Conservation (phyloP, 2,797 vertebrate species). For the Melanotaenia nigrans region DNA sequence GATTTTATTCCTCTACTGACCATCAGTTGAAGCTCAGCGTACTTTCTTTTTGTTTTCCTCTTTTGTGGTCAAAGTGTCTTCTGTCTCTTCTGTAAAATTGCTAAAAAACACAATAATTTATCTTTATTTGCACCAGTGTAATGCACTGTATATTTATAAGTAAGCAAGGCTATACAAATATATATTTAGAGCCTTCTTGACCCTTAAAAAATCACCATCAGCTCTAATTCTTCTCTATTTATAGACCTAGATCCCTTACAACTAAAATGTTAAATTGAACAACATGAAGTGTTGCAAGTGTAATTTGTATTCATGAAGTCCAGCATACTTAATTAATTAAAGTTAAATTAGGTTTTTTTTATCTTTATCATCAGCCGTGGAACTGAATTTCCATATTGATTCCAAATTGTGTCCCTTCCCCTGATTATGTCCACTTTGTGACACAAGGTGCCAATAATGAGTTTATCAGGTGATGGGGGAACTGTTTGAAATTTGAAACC, state of each 20-base stretch:
- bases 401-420: constrained; percentile 61
- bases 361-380: constrained; percentile 57
- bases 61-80: background rate
- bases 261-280: constrained; percentile 39
- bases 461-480: constrained; percentile 62
- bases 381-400: constrained; percentile 60
- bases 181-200: background rate
- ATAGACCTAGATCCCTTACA: background rate
- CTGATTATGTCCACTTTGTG: constrained; percentile 66
- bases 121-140: background rate
- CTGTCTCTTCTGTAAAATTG: background rate
- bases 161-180: background rate
- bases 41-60: background rate
- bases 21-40: constrained; percentile 9
- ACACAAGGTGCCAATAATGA: constrained; percentile 66
- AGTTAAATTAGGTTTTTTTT: constrained; percentile 19
- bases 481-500: constrained; percentile 59
- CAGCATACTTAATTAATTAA: constrained; percentile 10
- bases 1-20: constrained; percentile 10
- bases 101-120: background rate
- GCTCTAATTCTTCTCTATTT: too few relatives aligned
- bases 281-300: constrained; percentile 47
- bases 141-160: background rate
- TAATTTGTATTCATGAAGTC: constrained; percentile 30
- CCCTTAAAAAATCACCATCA: background rate